Evolutionary conservation across 2,113 vertebrate genomes (phyloP), one percentile per base, ranked within the genome.

Genomic region (Sinocyclocheilus anophthalmus): DNA sequence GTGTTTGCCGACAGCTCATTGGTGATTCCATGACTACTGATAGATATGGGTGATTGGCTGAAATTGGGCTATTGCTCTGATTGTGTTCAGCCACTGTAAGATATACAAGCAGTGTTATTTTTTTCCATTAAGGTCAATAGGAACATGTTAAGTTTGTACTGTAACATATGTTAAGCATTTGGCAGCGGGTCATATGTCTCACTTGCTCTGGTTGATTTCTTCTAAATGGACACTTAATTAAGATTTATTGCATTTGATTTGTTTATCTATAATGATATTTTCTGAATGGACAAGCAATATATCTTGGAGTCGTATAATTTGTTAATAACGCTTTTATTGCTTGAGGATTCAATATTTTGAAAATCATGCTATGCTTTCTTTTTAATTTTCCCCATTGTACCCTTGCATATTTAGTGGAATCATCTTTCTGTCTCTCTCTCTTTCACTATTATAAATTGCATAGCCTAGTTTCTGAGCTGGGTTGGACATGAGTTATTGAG

Each of bases 1-100:
- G 53, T 84, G 84, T 89, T 88, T 89, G 81, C 84, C 20, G 61
- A 65, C 53, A 73, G 30, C n/a, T 86, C 48, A 84, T 88, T 84
- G 82, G 87, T 79, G 87, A 88, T 86, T 53, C 70, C 63, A 30
- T 48, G 45, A 81, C 22, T 33, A 88, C 81, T 78, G 63, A 83
- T 9, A 82, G 81, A 88, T 86, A 86, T 86, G 75, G 65, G 75
- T 79, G 86, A 83, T 84, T 50, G 75, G 26, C 69, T 73, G 53
- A 83, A 80, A 55, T 30, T 63, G 70, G 33, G 61, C 69, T 86
- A 48, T 18, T 48, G 77, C 24, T 65, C 4, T 85, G 39, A 83
- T 81, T 83, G 39, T 37, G 75, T 79, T 82, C 6, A 69, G 42
- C 22, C 16, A 33, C 42, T 65, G 42, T 37, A 22, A 33, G 9